These are phyloP conservation scores for Ariolimax columbianus DNA, from an alignment of 2,888 invertebrate genomes.

Conservation along the genomic window DNA sequence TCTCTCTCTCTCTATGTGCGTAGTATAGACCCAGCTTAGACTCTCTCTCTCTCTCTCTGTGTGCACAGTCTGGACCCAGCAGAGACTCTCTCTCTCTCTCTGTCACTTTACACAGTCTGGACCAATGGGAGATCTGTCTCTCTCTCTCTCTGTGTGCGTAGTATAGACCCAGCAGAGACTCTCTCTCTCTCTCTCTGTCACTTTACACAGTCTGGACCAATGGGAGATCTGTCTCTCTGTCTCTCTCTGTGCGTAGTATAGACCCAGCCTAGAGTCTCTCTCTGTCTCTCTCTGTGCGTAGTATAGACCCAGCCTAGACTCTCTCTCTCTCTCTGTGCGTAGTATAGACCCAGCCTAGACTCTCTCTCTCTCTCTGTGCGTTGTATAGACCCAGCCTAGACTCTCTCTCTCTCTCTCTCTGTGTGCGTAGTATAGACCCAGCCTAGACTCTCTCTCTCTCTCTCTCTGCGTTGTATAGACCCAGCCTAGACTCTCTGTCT, in stretches of 20 bases:
- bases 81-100: conserved; percentile 17
- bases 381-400: not conserved
- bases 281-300: conserved; percentile 9
- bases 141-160: no score
- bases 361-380: conserved; percentile 11
- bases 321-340: not conserved
- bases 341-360: not conserved
- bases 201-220: not conserved
- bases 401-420: conserved; percentile 33
- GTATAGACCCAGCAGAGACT: no score
- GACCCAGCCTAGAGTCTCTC: not conserved
- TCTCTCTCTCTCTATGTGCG: not conserved
- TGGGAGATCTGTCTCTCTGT: not conserved
- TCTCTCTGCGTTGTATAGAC: no score
- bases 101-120: conserved; percentile 16
- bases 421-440: not conserved
- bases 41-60: conserved; percentile 21
- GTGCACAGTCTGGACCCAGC: not conserved
- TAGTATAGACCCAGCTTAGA: not conserved
- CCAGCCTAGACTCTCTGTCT: not conserved
- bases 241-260: not conserved
- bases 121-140: not conserved
- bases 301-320: not conserved
- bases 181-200: not conserved
- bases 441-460: not conserved